Evolutionary conservation across 2,797 vertebrate genomes (phyloP).

Genomic region (Sandelia bainsii): DNA sequence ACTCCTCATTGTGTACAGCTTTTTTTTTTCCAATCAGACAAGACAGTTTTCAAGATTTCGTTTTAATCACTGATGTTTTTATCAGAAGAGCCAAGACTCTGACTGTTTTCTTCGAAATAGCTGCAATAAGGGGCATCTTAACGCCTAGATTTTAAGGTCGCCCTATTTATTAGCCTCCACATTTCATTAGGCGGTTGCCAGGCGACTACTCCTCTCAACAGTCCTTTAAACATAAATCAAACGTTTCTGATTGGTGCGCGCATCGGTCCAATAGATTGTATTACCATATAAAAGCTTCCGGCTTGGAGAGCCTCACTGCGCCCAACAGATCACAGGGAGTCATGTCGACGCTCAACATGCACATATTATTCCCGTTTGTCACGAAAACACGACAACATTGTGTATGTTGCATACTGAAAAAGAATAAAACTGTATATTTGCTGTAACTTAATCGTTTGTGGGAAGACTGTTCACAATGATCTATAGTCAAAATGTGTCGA

Average conservation of each 20-base stretch:
- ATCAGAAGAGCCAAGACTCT: background rate
- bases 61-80: background rate
- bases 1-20: background rate
- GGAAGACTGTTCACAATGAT: too few relatives aligned
- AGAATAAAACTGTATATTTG: background rate
- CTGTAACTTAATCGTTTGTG: too few relatives aligned
- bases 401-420: too few relatives aligned
- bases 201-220: conserved; percentile 76
- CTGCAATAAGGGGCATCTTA: conserved; percentile 15
- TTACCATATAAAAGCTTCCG: conserved; percentile 78
- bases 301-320: conserved; percentile 37
- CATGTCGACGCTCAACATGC: conserved; percentile 19
- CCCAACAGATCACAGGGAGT: conserved; percentile 45
- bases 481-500: too few relatives aligned
- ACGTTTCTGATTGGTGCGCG: conserved; percentile 76
- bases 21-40: background rate
- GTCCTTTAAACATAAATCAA: conserved; percentile 77
- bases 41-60: conserved; percentile 3
- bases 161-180: conserved; percentile 62
- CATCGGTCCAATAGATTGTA: conserved; percentile 71
- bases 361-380: background rate
- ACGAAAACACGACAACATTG: background rate
- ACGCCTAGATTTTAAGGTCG: conserved; percentile 31
- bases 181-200: conserved; percentile 81
- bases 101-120: conserved; percentile 19